phyloP scores from a whole-genome alignment of 2,888 invertebrate species.

The Gisinianus flammeolus region DNA sequence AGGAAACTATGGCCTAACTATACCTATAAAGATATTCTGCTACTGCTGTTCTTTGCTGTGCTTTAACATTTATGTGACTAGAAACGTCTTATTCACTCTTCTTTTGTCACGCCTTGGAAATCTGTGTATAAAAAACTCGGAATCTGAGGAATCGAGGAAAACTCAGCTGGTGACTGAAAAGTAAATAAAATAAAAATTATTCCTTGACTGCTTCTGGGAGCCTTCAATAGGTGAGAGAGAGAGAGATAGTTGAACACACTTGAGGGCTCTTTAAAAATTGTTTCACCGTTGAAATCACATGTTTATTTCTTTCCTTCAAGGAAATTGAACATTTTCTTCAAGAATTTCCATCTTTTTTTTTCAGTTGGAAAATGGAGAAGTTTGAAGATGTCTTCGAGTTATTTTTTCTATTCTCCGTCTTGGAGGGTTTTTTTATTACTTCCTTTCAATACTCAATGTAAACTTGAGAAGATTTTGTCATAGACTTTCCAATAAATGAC shows the following conservation, averaged over 20 bases:
- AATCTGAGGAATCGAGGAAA: not conserved
- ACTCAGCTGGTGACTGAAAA: constrained; percentile 8
- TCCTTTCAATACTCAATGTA: no score
- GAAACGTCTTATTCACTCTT: not conserved
- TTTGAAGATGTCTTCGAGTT: not conserved
- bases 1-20: no score
- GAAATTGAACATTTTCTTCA: not conserved
- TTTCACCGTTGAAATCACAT: not conserved
- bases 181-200: constrained; percentile 9
- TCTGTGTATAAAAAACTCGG: not conserved
- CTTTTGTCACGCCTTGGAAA: not conserved
- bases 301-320: not conserved
- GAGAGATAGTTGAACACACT: not conserved
- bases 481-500: not conserved
- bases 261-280: not conserved
- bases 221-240: constrained; percentile 5
- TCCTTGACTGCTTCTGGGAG: not conserved
- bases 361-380: not conserved
- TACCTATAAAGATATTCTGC: no score
- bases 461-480: not conserved
- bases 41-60: no score
- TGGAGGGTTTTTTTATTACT: no score
- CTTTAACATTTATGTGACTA: not conserved
- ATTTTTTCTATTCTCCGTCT: not conserved
- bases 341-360: not conserved